Base-by-base conservation (phyloP, 2,797 vertebrate genomes). In the Catamblyrhynchus diadema region DNA sequence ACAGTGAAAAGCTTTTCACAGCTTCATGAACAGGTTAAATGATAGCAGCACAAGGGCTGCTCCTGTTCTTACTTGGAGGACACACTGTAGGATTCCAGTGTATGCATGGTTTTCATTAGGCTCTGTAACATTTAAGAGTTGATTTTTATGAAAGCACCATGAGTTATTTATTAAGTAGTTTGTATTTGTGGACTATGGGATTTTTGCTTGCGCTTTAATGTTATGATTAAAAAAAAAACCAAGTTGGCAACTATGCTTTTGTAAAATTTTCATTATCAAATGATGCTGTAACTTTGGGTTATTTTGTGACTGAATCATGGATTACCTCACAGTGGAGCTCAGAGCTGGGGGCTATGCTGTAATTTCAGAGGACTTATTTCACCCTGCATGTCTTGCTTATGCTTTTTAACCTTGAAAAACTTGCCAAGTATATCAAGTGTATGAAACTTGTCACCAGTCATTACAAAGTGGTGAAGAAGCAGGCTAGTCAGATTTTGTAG, bases 131-230 rank as follows among this genome's bases (percentile, higher is more conserved):
- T 50, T 47, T 88, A 73, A 27, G 33, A 86, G 81, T 21, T 44
- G 48, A 64, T 73, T 71, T 96, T 90, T 74, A 56, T 81, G 72
- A 83, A 78, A 81, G 87, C 30, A 67, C 69, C 79, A 65, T 91
- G 57, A 94, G 81, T 94, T 91, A 71, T 8, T 91, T 93, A 92
- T 93, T 86, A 94, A 82, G 53, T 27, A 91, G 53, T 80, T 94
- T 83, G 85, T 73, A 71, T 82, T 61, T 64, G 85, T 71, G 61
- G 79, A 71, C 74, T 82, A 71, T 18, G 25, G 19, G 59, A 48
- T 71, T 93, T 93, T 81, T 71, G 67, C 42, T 77, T 66, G 22
- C 50, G 81, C 65, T 85, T 92, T 89, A 73, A 77, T 53, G 60
- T 75, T 66, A 37, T 5, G 3, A 70, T 57, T 21, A 18, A 42